Evolutionary conservation across 2,888 invertebrate species (phyloP).

Genomic region (Elmis aenea): DNA sequence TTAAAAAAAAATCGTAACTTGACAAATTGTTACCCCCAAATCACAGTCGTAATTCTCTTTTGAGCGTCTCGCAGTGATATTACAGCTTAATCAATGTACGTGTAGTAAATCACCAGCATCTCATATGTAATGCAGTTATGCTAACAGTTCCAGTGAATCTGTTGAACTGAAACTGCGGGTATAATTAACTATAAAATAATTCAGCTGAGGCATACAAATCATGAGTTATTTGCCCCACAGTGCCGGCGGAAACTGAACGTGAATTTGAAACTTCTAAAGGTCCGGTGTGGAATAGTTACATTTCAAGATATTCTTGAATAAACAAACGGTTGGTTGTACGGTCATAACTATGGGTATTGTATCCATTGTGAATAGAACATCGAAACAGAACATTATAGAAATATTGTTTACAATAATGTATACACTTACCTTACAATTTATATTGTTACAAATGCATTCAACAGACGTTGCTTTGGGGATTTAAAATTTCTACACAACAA

Average conservation of each 20-base stretch:
- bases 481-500: too few species aligned
- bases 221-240: conserved; percentile 12
- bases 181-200: conserved; percentile 16
- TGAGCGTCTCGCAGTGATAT: too few species aligned
- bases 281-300: conserved; percentile 15
- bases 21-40: too few species aligned
- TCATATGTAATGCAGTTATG: conserved; percentile 6
- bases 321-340: conserved; percentile 9
- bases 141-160: conserved; percentile 11
- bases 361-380: too few species aligned
- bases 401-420: too few species aligned
- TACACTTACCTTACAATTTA: too few species aligned
- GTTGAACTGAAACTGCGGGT: conserved; percentile 9
- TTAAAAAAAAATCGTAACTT: background rate
- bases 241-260: conserved; percentile 18
- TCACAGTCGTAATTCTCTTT: too few species aligned
- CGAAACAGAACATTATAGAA: too few species aligned
- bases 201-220: conserved; percentile 14
- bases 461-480: too few species aligned
- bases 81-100: too few species aligned
- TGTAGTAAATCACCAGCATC: conserved; percentile 7
- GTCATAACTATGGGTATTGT: too few species aligned
- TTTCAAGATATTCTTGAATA: conserved; percentile 10
- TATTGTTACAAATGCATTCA: too few species aligned
- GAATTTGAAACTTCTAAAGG: conserved; percentile 21